Base-by-base conservation (phyloP, 1,140 invertebrate species). In the Schlechtendalia chinensis region DNA sequence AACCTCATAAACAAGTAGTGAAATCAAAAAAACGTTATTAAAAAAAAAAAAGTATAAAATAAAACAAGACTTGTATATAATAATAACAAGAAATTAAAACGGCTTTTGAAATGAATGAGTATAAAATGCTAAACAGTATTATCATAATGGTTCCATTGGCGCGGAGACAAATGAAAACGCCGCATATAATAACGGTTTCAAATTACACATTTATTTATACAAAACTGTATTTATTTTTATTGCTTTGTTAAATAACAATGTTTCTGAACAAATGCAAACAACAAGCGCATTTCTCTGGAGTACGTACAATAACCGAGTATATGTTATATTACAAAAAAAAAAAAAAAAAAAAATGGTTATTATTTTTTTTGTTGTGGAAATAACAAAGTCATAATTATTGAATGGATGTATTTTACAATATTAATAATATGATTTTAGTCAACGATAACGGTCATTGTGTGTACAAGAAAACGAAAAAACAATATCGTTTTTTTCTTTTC, bases 191-290 rank as follows among this genome's bases (percentile, higher is more conserved):
- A 65, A 65, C 32, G 32, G 5, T 50, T 71, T 27, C 50, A 50
- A 71, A 71, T 71, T 71, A 53, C 8, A 39, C 22, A 17, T 71
- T 71, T 50, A 50, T 71, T 71, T 27, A 27, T 71, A 71, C 67
- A 71, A 71, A 71, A 71, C 67, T 53, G 45, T 50, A 39, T 39
- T 45, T 45, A 8, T 19, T 50, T 24, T 27, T 53, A 50, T 8
- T 24, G 50, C 27, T 14, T 1, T 22, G 16, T 24, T 53, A 67
- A 47, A 50, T 32, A 50, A 50, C 22, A 71, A 50, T 17, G 22
- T 50, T 59, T 27, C 11, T 19, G 45, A 53, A 71, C 14, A 16
- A 50, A 47, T 69, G 22, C 22, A 47, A 71, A 71, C 22, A 71
- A 50, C 22, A 71, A 50, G 19, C 45, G 45, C 45, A 17, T 71